Base-by-base conservation (phyloP, 2,113 vertebrate species). In the Dryoscopus gambensis region DNA sequence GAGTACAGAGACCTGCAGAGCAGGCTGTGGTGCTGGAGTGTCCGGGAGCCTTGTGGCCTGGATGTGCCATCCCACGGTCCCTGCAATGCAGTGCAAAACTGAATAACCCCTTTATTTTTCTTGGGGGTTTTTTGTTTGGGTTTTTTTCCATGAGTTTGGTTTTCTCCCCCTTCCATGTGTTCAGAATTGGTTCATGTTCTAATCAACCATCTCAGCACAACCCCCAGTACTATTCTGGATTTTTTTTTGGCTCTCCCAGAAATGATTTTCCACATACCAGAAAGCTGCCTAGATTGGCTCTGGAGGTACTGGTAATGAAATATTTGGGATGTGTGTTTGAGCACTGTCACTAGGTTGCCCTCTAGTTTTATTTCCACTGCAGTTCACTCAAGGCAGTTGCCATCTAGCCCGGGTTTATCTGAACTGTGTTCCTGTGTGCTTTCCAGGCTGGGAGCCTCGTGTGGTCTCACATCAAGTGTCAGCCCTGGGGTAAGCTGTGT, bases 381-480 rank as follows among this genome's bases (percentile, higher is more conserved):
- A 52, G 46, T 20, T 95, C 55, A 8, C 28, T n/a, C 30, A 6
- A 59, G 35, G 75, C 75, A 47, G 40, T 30, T 74, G 35, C n/a
- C 70, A 46, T 21, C 42, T 9, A 42, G 33, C 24, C 47, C 30
- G 27, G 73, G 37, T 76, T 88, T 74, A 69, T 46, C 42, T 0
- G 0, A 79, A 65, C 69, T 49, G 27, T 10, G 28, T 13, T 68
- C 33, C 46, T 0, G 1, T 33, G 24, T 1, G 0, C 14, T 22
- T 59, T 59, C 20, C 60, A 75, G 52, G 11, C 60, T 85, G 57
- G 42, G 25, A 86, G 12, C 56, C 35, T 64, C 1, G 0, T 25
- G 44, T 33, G 53, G 31, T 44, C 52, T 77, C 18, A 30, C 33
- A 19, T 9, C 13, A 30, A 42, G 22, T 8, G 22, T 24, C 60